Base-by-base conservation (phyloP, 2,888 invertebrate species). In the Acheta domesticus region DNA sequence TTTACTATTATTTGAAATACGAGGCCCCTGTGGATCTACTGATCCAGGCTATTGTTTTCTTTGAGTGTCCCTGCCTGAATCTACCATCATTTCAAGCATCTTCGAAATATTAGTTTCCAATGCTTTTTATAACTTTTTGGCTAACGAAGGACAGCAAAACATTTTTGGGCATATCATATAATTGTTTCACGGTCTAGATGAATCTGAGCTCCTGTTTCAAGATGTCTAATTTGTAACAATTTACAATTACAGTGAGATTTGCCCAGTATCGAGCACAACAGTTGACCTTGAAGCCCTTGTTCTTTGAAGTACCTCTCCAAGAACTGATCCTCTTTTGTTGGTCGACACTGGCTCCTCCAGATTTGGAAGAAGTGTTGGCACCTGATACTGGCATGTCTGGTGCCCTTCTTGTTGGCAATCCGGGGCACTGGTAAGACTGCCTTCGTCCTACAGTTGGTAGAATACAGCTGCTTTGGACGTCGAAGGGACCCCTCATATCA, bases 351-450 rank as follows among this genome's bases (percentile, higher is more conserved):
- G 97, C 89, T 98, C 73, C 92, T 96, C 84, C 91, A 92, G 94
- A 96, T 84, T 91, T 96, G 85, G 93, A 94, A 83, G 92, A 94
- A 82, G 89, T 91, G 2, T 86, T 94, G 76, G 90, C 91, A 88
- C 85, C 79, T 87, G 85, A 82, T 84, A 85, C 91, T 0, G 90
- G 90, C 77, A 81, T 81, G 78, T 89, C 92, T 82, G 97, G 97
- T 12, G 92, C 96, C 75, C 89, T 97, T 21, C 90, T 99, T 81
- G 92, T 93, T 21, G 98, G 98, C 3, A 92, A 93, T 81, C 94
- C 95, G 0, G n/a, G 98, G 98, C 2, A 94, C 96, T 0, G 98
- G 98, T 1, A 99, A 99, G 88, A 97, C 98, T 0, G 96, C 97
- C 0, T 89, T 97, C n/a, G 91, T 97, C 49, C 91, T 98, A 74